Conservation (phyloP, 2,888 invertebrate species). For the Galeruca laticollis region DNA sequence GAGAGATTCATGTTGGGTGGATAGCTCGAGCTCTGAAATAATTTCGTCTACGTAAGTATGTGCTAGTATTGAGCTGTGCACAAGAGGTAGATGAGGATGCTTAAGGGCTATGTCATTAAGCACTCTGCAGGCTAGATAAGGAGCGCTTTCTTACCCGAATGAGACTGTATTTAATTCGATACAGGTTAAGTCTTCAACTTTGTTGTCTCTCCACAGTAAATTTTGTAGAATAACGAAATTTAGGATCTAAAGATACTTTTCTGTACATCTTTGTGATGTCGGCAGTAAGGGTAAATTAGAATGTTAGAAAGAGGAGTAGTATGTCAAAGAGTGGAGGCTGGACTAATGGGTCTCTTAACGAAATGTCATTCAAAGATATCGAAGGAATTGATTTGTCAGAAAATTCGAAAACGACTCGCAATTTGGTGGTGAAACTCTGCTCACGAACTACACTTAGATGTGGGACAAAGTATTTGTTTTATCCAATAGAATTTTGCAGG, state of each 20-base stretch:
- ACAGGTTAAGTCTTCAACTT: constrained; percentile 14
- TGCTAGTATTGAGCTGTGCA: too few species aligned
- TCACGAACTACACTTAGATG: too few species aligned
- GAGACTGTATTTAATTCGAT: constrained; percentile 33
- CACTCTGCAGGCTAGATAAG: too few species aligned
- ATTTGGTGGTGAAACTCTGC: too few species aligned
- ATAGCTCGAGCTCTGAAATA: too few species aligned
- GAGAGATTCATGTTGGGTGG: too few species aligned
- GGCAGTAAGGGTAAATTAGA: constrained; percentile 27
- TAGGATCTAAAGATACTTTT: constrained; percentile 15
- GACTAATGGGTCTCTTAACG: constrained; percentile 25
- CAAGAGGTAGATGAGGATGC: too few species aligned
- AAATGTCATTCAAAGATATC: constrained; percentile 24
- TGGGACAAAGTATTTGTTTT: too few species aligned
- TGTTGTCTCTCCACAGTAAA: constrained; percentile 30
- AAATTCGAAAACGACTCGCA: not conserved
- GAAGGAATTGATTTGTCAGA: constrained; percentile 11
- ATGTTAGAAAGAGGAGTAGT: constrained; percentile 16
- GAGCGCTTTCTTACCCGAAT: constrained; percentile 31
- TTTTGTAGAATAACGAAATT: constrained; percentile 14
- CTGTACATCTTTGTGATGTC: constrained; percentile 34
- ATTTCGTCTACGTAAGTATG: too few species aligned
- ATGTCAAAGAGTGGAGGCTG: constrained; percentile 36
- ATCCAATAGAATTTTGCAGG: too few species aligned
- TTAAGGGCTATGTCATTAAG: too few species aligned